Evolutionary conservation across 2,113 vertebrate genomes (phyloP).

Genomic region (Tachysurus fulvidraco): DNA sequence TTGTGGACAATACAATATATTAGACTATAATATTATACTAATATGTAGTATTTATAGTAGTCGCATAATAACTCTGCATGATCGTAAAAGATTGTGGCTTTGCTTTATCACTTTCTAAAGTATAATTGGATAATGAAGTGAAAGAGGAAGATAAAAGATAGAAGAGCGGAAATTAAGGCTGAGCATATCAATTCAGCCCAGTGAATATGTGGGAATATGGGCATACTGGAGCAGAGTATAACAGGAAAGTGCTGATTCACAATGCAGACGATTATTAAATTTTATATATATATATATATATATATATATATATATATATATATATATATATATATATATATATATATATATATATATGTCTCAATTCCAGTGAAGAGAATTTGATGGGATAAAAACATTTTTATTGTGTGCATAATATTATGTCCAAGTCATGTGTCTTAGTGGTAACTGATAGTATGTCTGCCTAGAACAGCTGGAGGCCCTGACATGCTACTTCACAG

Average conservation of each 20-base stretch:
- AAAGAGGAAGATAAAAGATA: slow-evolving; percentile 44
- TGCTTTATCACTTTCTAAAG: not conserved
- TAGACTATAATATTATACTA: not conserved
- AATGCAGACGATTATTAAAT: too few species aligned
- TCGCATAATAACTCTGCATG: not conserved
- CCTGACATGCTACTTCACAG: slow-evolving; percentile 35
- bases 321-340: too few species aligned
- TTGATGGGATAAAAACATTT: not conserved
- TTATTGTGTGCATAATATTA: not conserved
- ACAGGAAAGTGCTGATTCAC: slow-evolving; percentile 25
- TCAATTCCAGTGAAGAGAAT: not conserved
- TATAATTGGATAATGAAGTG: not conserved
- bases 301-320: too few species aligned
- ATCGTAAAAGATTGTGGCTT: not conserved
- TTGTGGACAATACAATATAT: not conserved
- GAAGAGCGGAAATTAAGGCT: slow-evolving; percentile 24
- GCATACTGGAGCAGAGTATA: slow-evolving; percentile 39
- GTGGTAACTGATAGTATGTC: not conserved
- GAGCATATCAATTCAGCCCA: slow-evolving; percentile 43
- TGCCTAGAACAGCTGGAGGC: slow-evolving; percentile 31
- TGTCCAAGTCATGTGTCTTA: not conserved
- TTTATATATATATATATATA: too few species aligned
- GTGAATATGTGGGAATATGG: slow-evolving; percentile 52
- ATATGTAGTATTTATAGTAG: not conserved
- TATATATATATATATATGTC: too few species aligned